Evolutionary conservation across 2,797 vertebrate species (phyloP).

Genomic region (Helicolenus hilgendorfi): DNA sequence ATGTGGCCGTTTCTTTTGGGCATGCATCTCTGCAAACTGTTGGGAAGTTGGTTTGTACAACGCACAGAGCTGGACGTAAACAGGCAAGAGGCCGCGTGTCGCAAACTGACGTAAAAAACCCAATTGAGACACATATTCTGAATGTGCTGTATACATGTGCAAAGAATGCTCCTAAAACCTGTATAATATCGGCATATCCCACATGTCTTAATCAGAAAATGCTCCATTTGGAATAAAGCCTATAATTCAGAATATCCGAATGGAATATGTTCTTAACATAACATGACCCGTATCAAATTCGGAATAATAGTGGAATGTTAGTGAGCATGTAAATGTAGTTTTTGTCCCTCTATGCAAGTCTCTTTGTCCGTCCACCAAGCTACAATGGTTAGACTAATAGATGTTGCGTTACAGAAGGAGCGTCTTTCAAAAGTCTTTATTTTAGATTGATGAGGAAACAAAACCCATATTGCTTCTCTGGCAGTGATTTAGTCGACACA

Average conservation of each 20-base stretch:
- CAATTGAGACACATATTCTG: too few species aligned
- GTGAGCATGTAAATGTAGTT: neutral
- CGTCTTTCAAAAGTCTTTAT: neutral
- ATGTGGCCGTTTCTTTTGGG: too few species aligned
- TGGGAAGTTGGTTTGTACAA: too few species aligned
- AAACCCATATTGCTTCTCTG: neutral
- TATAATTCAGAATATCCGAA: neutral
- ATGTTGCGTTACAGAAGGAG: neutral
- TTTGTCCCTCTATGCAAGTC: neutral
- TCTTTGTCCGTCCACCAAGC: neutral
- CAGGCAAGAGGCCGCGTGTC: too few species aligned
- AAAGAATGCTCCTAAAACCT: neutral
- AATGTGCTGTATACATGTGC: too few species aligned
- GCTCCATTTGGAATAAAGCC: neutral
- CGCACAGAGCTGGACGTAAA: too few species aligned
- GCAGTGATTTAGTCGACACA: neutral
- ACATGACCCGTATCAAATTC: neutral
- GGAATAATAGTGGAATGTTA: neutral
- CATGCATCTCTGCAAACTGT: too few species aligned
- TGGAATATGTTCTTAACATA: neutral
- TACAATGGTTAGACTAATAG: neutral
- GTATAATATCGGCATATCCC: neutral
- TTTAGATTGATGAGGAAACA: neutral
- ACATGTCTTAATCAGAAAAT: neutral
- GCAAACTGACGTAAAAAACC: too few species aligned